Base-by-base conservation (phyloP, 2,113 vertebrate species). In the Danionella cerebrum region DNA sequence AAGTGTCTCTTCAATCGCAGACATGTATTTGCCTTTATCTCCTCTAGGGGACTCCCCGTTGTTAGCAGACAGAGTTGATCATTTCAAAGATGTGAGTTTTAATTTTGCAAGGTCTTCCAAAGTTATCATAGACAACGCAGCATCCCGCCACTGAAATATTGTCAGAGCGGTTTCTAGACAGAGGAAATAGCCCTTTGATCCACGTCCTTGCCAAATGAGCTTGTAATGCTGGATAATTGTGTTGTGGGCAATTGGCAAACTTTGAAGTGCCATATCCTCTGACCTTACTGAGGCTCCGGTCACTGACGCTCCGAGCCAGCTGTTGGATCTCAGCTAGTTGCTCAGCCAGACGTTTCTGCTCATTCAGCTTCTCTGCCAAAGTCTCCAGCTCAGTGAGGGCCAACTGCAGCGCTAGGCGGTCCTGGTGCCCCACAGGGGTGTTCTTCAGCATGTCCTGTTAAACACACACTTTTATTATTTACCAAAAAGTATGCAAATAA, bases 371-470 rank as follows among this genome's bases (percentile, higher is more conserved):
- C 84, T 93, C 91, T 0, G 92, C 92, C 83, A 94, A 70, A 0
- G 88, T 91, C 80, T 94, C 92, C 79, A 94, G 84, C 75, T 94
- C 92, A 0, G 92, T 93, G 51, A 94, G 90, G 16, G 92, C 92
- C 70, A 94, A 74, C 78, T 94, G 92, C 47, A 94, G 88, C 0
- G 90, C 90, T 5, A 94, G 78, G 2, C 92, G 79, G 75, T 94
- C 92, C 0, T 86, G 79, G 1, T 94, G 92, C 9, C 86, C 90
- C 12, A 84, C 80, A 0, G 91, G 88, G 0, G 91, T 94, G 79
- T 93, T 91, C 79, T 93, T 93, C 76, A 94, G 74, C 92, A 94
- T 94, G 80, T 94, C 92, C 92, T 94, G 76, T 12, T 8, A 44
- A 16, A 71, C 29, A 64, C 10, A 69, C 0, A 9, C 24, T 12